Conservation (phyloP, 2,797 vertebrate species). For the Allobates femoralis region DNA sequence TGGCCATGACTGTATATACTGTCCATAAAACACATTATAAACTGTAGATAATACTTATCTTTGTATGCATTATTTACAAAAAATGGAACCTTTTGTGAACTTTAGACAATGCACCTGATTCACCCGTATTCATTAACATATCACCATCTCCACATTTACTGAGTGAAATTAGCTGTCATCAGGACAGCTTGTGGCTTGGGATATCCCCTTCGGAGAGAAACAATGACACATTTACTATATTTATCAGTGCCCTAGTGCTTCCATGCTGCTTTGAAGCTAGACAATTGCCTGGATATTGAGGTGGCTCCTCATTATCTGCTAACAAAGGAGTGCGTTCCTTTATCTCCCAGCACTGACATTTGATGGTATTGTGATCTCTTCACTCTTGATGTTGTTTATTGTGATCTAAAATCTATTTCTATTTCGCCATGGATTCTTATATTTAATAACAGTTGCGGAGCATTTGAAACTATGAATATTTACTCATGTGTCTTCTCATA, state of each 20-base stretch:
- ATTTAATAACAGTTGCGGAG: conserved; percentile 27
- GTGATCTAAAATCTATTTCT: conserved; percentile 31
- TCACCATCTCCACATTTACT: conserved; percentile 51
- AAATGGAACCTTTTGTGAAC: neutral
- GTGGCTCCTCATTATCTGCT: conserved; percentile 47
- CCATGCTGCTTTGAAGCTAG: conserved; percentile 44
- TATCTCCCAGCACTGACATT: conserved; percentile 43
- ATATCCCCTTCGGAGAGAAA: conserved; percentile 48
- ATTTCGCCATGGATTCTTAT: neutral
- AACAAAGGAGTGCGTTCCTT: conserved; percentile 41
- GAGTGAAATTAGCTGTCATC: conserved; percentile 55
- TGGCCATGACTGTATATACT: too few species aligned
- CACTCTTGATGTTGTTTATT: conserved; percentile 33
- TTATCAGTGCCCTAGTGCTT: conserved; percentile 24
- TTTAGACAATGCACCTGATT: neutral
- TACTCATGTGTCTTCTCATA: neutral
- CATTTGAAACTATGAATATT: conserved; percentile 25
- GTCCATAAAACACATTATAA: neutral
- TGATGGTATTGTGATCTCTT: conserved; percentile 40
- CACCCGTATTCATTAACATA: conserved; percentile 42
- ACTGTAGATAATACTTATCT: neutral
- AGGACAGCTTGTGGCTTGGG: conserved; percentile 45
- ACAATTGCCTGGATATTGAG: conserved; percentile 52
- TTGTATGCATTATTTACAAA: neutral
- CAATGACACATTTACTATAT: conserved; percentile 54